Evolutionary conservation across 2,888 invertebrate genomes (phyloP).

Genomic region (Strigamia crassipes): DNA sequence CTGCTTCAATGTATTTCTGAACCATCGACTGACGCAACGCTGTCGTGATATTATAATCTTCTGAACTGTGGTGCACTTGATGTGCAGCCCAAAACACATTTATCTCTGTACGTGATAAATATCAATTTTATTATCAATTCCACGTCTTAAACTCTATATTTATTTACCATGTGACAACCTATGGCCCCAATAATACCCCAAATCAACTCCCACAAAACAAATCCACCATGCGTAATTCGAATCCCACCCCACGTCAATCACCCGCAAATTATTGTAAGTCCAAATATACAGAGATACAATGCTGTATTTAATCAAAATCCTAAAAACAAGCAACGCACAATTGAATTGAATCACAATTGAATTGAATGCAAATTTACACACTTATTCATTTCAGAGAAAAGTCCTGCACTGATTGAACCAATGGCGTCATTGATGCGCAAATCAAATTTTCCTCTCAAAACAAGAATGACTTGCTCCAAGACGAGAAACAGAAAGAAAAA

Average conservation of each 20-base stretch:
- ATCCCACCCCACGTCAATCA: conserved; percentile 77
- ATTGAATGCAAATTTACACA: conserved; percentile 58
- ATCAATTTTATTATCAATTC: too few relatives aligned
- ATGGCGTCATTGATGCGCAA: conserved; percentile 77
- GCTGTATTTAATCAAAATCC: conserved; percentile 46
- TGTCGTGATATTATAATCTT: conserved; percentile 84
- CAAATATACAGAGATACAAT: conserved; percentile 65
- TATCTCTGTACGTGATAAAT: conserved; percentile 68
- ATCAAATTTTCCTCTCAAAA: conserved; percentile 67
- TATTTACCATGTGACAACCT: conserved; percentile 80
- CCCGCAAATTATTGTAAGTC: conserved; percentile 73
- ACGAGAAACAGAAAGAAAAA: conserved; percentile 58
- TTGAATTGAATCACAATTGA: not conserved
- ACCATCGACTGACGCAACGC: conserved; percentile 79
- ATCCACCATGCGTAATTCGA: conserved; percentile 78
- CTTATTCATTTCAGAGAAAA: conserved; percentile 76
- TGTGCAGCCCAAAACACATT: conserved; percentile 88
- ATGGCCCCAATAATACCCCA: conserved; percentile 90
- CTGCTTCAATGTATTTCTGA: conserved; percentile 80
- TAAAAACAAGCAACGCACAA: not conserved
- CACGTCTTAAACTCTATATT: too few relatives aligned
- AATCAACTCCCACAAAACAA: conserved; percentile 78
- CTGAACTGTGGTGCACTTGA: conserved; percentile 88
- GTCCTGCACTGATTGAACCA: conserved; percentile 75
- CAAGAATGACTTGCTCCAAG: conserved; percentile 71